These are phyloP conservation scores for Hylyphantes graminicola DNA, from an alignment of 1,140 invertebrate species.

Conservation along the genomic window DNA sequence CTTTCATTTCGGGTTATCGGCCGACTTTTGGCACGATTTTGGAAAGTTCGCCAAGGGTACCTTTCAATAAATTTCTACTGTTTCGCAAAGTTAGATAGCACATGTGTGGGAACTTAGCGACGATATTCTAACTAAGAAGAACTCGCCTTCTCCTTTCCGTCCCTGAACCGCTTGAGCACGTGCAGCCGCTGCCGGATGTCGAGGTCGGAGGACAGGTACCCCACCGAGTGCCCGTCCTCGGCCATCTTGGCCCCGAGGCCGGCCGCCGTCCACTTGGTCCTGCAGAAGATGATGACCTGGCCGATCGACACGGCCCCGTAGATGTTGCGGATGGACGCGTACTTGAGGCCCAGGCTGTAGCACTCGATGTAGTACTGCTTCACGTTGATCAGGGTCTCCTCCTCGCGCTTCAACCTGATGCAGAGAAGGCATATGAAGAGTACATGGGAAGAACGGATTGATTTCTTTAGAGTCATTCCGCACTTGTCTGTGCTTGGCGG, in stretches of 20 bases:
- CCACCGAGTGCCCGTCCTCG: conserved; percentile 91
- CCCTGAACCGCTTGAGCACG: conserved; percentile 92
- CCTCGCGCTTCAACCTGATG: conserved; percentile 80
- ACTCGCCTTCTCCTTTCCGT: conserved; percentile 76
- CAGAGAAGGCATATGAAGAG: too few relatives aligned
- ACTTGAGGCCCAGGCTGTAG: conserved; percentile 82
- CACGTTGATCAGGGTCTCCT: conserved; percentile 97
- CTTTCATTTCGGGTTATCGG: too few relatives aligned
- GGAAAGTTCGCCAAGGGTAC: too few relatives aligned
- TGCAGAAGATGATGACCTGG: conserved; percentile 98
- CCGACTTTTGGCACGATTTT: too few relatives aligned
- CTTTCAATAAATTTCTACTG: too few relatives aligned
- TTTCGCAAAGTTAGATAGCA: too few relatives aligned
- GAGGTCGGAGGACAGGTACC: conserved; percentile 88
- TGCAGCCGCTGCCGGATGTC: conserved; percentile 90
- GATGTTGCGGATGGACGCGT: conserved; percentile 92
- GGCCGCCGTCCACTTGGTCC: conserved; percentile 84
- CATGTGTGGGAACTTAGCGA: too few relatives aligned
- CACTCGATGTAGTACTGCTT: conserved; percentile 97
- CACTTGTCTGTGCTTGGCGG: too few relatives aligned
- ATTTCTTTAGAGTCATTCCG: too few relatives aligned
- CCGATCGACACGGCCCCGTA: conserved; percentile 97
- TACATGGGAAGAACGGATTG: too few relatives aligned
- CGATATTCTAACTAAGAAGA: too few relatives aligned
- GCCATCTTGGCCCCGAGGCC: conserved; percentile 83